These are phyloP conservation scores for Irena cyanogastra DNA, from an alignment of 2,113 vertebrate species.

Conservation along the genomic window DNA sequence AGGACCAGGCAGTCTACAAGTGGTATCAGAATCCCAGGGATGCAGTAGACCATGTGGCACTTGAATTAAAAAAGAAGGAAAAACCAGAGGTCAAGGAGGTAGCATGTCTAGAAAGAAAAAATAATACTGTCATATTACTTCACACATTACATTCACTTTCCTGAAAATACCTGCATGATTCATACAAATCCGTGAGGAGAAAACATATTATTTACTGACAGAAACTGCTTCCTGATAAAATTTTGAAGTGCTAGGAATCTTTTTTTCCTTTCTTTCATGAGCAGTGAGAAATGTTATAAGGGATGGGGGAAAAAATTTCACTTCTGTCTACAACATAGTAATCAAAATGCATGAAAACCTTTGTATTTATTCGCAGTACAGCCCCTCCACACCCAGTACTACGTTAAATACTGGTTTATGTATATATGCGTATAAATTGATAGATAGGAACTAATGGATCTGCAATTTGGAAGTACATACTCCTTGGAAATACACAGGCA, in stretches of 20 bases:
- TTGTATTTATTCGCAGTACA: background rate
- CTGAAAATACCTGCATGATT: background rate
- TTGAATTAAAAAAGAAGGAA: background rate
- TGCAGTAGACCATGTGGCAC: background rate
- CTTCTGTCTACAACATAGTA: background rate
- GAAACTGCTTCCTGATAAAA: background rate
- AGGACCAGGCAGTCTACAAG: background rate
- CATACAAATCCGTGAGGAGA: background rate
- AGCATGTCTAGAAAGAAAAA: background rate
- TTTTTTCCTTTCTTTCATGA: background rate
- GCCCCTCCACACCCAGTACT: background rate
- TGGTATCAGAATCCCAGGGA: background rate
- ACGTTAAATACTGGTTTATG: background rate
- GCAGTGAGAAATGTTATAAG: background rate
- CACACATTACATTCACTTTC: background rate
- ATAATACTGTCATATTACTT: background rate
- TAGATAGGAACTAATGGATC: background rate
- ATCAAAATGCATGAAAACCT: background rate
- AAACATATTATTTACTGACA: background rate
- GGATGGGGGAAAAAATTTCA: background rate
- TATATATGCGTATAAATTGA: background rate
- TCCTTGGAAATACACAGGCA: background rate
- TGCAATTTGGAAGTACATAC: background rate
- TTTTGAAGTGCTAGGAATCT: background rate
- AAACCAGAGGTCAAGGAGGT: background rate